Conservation (phyloP, 2,888 invertebrate genomes). For the Xylophagus ater region DNA sequence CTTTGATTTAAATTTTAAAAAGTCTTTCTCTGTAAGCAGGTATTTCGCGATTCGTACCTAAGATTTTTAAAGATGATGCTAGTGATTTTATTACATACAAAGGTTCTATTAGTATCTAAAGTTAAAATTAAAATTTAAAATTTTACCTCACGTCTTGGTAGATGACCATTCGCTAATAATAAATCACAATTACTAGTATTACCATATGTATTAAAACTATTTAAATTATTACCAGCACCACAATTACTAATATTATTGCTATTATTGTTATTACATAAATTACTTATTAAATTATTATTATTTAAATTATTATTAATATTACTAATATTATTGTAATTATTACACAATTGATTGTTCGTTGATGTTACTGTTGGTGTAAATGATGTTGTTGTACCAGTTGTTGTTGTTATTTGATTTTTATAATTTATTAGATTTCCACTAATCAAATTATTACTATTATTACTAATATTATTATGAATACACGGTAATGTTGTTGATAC, state of each 20-base stretch:
- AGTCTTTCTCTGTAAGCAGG: too few relatives aligned
- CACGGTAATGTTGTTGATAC: constrained; percentile 4
- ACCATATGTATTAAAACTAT: constrained; percentile 20
- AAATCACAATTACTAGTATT: constrained; percentile 34
- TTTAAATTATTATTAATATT: constrained; percentile 12
- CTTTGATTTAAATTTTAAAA: too few relatives aligned
- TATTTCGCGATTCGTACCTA: too few relatives aligned
- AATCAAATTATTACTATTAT: constrained; percentile 7
- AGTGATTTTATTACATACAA: too few relatives aligned
- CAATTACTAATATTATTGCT: constrained; percentile 23
- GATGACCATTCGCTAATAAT: constrained; percentile 37
- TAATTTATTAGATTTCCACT: constrained; percentile 4
- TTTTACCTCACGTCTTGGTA: constrained; percentile 38
- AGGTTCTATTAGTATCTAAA: too few relatives aligned
- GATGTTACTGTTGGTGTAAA: constrained; percentile 6
- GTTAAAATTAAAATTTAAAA: too few relatives aligned
- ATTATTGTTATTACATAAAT: constrained; percentile 24
- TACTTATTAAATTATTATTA: constrained; percentile 19
- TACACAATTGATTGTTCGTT: constrained; percentile 13
- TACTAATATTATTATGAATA: constrained; percentile 4
- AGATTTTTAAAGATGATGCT: too few relatives aligned
- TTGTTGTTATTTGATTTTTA: constrained; percentile 24
- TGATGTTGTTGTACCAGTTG: constrained; percentile 13
- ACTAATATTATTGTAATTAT: constrained; percentile 11
- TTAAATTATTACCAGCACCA: constrained; percentile 20